phyloP scores from a whole-genome alignment of 2,797 vertebrate species.

The Coracias cyanogaster region DNA sequence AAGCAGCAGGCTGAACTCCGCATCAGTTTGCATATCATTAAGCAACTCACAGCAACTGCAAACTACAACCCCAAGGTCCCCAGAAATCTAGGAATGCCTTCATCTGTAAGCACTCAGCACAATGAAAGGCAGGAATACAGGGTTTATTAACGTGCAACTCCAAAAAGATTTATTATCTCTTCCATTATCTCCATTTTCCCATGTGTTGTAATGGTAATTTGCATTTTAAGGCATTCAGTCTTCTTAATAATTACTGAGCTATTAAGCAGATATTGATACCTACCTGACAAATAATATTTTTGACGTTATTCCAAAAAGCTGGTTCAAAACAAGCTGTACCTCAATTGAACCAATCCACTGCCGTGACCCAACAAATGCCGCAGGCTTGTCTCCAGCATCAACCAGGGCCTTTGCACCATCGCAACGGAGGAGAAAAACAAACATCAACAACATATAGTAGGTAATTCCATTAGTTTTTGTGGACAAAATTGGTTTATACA shows the following conservation, averaged over 20 bases:
- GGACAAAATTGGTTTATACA: not conserved
- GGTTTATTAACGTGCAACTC: not conserved
- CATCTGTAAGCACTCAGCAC: not conserved
- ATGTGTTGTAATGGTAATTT: not conserved
- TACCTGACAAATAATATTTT: constrained; percentile 97
- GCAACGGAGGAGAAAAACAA: not conserved
- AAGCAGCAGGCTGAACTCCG: not conserved
- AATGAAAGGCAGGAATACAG: not conserved
- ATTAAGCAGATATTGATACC: not conserved
- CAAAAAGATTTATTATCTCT: not conserved
- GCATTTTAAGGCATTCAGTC: not conserved
- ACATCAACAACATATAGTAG: not conserved
- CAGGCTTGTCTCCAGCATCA: constrained; percentile 91
- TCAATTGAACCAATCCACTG: constrained; percentile 98
- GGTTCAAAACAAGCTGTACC: constrained; percentile 90
- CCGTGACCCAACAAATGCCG: constrained; percentile 88
- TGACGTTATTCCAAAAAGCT: constrained; percentile 90
- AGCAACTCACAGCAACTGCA: not conserved
- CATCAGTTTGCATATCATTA: not conserved
- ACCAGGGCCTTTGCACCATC: constrained; percentile 87
- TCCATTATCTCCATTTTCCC: not conserved
- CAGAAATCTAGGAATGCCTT: not conserved
- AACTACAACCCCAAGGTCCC: not conserved
- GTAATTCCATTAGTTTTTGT: not conserved
- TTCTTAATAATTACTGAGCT: not conserved